phyloP scores from a whole-genome alignment of 2,888 invertebrate species.

The Suillia variegata region DNA sequence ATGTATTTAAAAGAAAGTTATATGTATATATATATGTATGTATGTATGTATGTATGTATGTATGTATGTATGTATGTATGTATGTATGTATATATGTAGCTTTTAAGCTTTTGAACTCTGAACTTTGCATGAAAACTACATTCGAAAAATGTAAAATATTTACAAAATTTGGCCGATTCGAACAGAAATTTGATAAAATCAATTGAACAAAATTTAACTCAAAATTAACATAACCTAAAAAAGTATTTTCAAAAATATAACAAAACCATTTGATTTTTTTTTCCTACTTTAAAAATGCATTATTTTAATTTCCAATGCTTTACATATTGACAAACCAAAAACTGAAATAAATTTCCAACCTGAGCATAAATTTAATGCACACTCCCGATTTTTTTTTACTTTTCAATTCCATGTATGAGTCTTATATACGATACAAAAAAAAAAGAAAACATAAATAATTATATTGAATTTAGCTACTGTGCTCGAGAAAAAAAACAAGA shows the following conservation, averaged over 20 bases:
- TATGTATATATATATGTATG: no score
- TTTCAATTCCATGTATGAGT: neutral
- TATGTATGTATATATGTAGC: no score
- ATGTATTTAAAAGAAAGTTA: no score
- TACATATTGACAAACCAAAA: constrained; percentile 22
- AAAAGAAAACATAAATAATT: constrained; percentile 16
- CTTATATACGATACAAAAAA: neutral
- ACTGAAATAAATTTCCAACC: constrained; percentile 13
- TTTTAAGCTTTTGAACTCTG: no score
- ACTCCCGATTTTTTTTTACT: constrained; percentile 7
- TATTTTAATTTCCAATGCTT: neutral
- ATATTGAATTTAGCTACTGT: constrained; percentile 32
- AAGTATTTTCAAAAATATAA: neutral
- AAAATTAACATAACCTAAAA: neutral
- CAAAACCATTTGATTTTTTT: neutral
- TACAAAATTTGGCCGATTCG: neutral
- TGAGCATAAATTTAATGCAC: constrained; percentile 10
- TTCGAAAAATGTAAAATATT: no score
- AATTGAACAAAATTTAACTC: neutral
- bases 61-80: no score
- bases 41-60: no score
- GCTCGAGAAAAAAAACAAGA: constrained; percentile 48
- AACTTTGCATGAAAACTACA: constrained; percentile 11
- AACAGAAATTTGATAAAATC: neutral
- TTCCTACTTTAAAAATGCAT: neutral